Evolutionary conservation across 2,113 vertebrate species (phyloP).

Genomic region (Brachypteracias leptosomus): DNA sequence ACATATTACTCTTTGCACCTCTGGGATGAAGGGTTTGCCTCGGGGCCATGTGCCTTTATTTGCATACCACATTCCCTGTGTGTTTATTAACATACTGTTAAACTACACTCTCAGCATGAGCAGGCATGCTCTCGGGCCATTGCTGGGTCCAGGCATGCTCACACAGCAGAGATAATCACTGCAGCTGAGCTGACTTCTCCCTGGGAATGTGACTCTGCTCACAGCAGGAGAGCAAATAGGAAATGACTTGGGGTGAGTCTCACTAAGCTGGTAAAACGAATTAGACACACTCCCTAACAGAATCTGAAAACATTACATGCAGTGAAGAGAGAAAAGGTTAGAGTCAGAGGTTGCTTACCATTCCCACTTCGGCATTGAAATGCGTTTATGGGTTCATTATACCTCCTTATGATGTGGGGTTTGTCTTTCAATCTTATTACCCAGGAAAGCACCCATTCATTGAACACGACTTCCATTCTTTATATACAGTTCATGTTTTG

Average conservation of each 20-base stretch:
- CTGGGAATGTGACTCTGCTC: slow-evolving; percentile 62
- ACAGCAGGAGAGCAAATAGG: slow-evolving; percentile 70
- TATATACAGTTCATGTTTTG: not conserved
- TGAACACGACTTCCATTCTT: not conserved
- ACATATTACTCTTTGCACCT: not conserved
- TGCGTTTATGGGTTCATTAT: not conserved
- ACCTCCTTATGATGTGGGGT: not conserved
- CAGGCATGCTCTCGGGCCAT: not conserved
- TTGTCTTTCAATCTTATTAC: not conserved
- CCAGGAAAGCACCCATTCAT: not conserved
- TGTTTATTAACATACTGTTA: slow-evolving; percentile 65
- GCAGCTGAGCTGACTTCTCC: slow-evolving; percentile 51
- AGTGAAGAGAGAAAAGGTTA: slow-evolving; percentile 47
- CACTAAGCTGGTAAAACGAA: slow-evolving; percentile 73
- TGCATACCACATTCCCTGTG: slow-evolving; percentile 13
- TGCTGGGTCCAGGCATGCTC: not conserved
- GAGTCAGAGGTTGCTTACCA: slow-evolving; percentile 31
- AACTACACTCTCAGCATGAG: slow-evolving; percentile 51
- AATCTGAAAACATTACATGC: slow-evolving; percentile 53
- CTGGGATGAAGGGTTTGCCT: not conserved
- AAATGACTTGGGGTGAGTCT: slow-evolving; percentile 68
- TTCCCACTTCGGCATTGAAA: slow-evolving; percentile 20
- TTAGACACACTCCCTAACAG: slow-evolving; percentile 70
- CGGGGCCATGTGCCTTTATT: slow-evolving; percentile 34
- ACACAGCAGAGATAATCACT: slow-evolving; percentile 42